These are phyloP conservation scores for Meles meles DNA, from an alignment of 2,113 vertebrate species.

Conservation along the genomic window DNA sequence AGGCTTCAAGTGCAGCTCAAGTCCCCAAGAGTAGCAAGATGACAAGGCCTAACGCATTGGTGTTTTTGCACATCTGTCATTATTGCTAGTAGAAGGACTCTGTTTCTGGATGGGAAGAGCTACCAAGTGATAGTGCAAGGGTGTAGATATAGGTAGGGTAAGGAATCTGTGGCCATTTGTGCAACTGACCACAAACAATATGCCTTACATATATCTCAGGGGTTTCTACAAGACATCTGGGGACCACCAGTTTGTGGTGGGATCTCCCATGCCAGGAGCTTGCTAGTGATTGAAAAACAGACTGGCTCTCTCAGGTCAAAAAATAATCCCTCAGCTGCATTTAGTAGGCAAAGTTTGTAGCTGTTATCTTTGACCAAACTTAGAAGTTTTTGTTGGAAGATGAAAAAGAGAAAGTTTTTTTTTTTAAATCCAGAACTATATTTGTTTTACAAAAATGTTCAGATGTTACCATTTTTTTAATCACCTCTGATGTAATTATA, in stretches of 20 bases:
- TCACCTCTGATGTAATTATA: not conserved
- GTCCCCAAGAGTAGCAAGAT: not conserved
- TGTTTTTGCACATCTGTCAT: not conserved
- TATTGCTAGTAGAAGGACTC: not conserved
- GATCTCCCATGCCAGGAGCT: not conserved
- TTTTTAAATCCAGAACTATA: not conserved
- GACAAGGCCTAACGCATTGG: not conserved
- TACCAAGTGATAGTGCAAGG: not conserved
- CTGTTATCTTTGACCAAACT: not conserved
- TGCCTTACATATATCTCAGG: not conserved
- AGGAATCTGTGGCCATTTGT: not conserved
- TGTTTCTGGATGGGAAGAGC: not conserved
- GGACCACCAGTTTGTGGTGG: not conserved
- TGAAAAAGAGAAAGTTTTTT: not conserved
- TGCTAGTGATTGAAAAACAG: not conserved
- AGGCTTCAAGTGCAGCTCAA: not conserved
- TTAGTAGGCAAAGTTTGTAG: not conserved
- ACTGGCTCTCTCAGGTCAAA: not conserved
- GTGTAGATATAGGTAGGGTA: rapidly evolving
- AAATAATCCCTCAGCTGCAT: not conserved
- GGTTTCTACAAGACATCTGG: not conserved
- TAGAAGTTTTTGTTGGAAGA: not conserved
- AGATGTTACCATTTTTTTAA: not conserved
- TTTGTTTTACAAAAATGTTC: constrained; percentile 7
- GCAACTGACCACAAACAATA: not conserved